A percentile compares a stretch with the other conserved stretches of the same genome.
These are phyloP conservation scores for Kryptolebias marmoratus DNA, from an alignment of 2,113 vertebrate species.

Conservation along the genomic window DNA sequence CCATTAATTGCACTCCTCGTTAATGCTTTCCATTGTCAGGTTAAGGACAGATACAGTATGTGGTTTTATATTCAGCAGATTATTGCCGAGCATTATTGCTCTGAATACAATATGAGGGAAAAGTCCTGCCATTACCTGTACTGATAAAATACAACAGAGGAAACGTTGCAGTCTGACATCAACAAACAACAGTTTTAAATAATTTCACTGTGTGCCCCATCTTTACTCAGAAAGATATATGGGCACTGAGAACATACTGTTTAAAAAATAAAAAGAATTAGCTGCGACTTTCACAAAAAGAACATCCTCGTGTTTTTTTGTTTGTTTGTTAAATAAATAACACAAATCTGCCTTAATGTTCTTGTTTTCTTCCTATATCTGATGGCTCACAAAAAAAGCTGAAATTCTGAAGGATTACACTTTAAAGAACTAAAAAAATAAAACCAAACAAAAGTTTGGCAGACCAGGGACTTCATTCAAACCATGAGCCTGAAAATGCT, in stretches of 20 bases:
- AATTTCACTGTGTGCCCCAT: slow-evolving; percentile 18
- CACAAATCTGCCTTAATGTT: slow-evolving; percentile 17
- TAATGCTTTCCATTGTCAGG: slow-evolving; percentile 4
- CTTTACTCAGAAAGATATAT: slow-evolving; percentile 39
- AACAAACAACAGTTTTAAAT: slow-evolving; percentile 22
- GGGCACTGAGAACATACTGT: slow-evolving; percentile 36
- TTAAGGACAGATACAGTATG: slow-evolving; percentile 30
- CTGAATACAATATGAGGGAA: slow-evolving; percentile 58
- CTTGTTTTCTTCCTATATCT: slow-evolving; percentile 25
- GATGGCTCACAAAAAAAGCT: slow-evolving; percentile 17
- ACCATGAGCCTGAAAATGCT: slow-evolving; percentile 12
- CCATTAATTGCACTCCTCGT: slow-evolving; percentile 4
- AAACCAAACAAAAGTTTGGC: slow-evolving; percentile 44
- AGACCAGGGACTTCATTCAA: slow-evolving; percentile 12
- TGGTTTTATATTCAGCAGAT: slow-evolving; percentile 21
- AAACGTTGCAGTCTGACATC: slow-evolving; percentile 33
- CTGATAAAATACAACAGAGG: slow-evolving; percentile 12
- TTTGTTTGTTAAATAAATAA: slow-evolving; percentile 39
- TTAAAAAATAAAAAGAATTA: slow-evolving; percentile 28
- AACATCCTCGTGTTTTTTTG: not conserved
- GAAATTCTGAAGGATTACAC: slow-evolving; percentile 14
- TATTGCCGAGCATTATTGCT: slow-evolving; percentile 70
- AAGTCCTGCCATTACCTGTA: slow-evolving; percentile 29
- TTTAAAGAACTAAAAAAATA: slow-evolving; percentile 5
- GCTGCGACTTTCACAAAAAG: slow-evolving; percentile 58